Evolutionary conservation across 2,797 vertebrate species (phyloP), one percentile per base, ranked within the genome.

Genomic region (Sebastes matsubarae): DNA sequence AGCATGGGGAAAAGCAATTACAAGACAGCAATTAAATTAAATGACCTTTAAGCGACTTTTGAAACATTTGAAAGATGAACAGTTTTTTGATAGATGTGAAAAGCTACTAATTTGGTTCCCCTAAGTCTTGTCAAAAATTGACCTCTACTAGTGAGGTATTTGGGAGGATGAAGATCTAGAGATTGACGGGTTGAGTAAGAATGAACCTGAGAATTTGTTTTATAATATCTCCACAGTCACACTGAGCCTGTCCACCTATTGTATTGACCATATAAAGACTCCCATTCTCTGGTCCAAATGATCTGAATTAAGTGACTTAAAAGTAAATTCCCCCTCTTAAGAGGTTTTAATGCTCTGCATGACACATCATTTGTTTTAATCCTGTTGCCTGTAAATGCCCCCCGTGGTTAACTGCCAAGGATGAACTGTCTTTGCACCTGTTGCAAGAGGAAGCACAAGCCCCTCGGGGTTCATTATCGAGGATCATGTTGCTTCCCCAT

Each of bases 371-470:
- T 93, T 91, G 82, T 90, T 87, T 91, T 91, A 94, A 93, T 94
- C 91, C 87, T 67, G 85, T 81, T 94, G 93, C 90, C 94, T 93
- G 93, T 93, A 94, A 95, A 93, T 92, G 92, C 89, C 72, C 78
- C 79, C 79, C 74, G 74, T 87, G 83, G 93, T 92, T 83, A 77
- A 89, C 87, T 92, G 93, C 93, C 93, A 92, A 92, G 89, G 88
- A 91, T 92, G 91, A 93, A 91, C 90, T 79, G 94, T 94, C 92
- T 94, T 92, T 94, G 95, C 96, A 96, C 96, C 96, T 96, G 96
- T 96, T 96, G 94, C 91, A 77, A 95, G 93, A 95, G 95, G 95
- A 96, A 96, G 94, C 90, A 76, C 88, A 87, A 82, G 88, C 89
- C 93, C 42, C 87, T 93, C 42, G 55, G 92, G 94, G 86, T 94